phyloP scores from a whole-genome alignment of 2,797 vertebrate species.

The Propithecus perrieri region DNA sequence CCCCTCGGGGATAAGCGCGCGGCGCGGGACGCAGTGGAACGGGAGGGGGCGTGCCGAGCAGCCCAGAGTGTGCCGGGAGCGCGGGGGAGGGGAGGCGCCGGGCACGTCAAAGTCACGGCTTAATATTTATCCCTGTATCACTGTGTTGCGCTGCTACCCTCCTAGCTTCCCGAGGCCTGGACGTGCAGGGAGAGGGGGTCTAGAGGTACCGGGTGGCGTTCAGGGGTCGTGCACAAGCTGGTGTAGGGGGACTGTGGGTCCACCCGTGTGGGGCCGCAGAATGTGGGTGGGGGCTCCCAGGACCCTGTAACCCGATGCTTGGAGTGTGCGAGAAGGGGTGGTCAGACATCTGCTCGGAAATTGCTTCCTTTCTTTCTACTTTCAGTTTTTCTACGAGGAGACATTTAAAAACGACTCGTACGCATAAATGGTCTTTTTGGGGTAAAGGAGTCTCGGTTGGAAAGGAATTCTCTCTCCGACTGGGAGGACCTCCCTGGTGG shows the following conservation, averaged over 20 bases:
- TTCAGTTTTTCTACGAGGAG: conserved; percentile 73
- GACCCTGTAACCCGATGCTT: conserved; percentile 77
- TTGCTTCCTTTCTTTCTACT: conserved; percentile 76
- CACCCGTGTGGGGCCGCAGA: conserved; percentile 35
- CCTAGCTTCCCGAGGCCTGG: background rate
- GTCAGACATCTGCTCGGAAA: conserved; percentile 73
- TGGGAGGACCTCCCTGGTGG: conserved; percentile 71
- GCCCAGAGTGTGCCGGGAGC: conserved; percentile 77
- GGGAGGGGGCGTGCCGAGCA: conserved; percentile 74
- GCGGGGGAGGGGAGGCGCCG: conserved; percentile 75
- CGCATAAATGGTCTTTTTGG: conserved; percentile 23
- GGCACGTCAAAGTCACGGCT: conserved; percentile 77
- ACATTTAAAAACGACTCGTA: conserved; percentile 58
- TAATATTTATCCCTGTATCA: conserved; percentile 68
- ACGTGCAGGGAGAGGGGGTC: background rate
- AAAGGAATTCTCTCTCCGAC: conserved; percentile 45
- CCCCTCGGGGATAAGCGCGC: conserved; percentile 72
- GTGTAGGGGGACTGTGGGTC: background rate
- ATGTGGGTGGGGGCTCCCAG: conserved; percentile 67
- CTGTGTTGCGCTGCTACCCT: background rate
- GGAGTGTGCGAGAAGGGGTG: conserved; percentile 63
- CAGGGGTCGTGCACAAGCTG: background rate
- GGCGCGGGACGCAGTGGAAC: conserved; percentile 66
- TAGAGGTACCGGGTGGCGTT: background rate
- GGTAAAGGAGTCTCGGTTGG: conserved; percentile 17